Evolutionary conservation across 1,140 invertebrate genomes (phyloP).

Genomic region (Cardiocondyla obscurior): DNA sequence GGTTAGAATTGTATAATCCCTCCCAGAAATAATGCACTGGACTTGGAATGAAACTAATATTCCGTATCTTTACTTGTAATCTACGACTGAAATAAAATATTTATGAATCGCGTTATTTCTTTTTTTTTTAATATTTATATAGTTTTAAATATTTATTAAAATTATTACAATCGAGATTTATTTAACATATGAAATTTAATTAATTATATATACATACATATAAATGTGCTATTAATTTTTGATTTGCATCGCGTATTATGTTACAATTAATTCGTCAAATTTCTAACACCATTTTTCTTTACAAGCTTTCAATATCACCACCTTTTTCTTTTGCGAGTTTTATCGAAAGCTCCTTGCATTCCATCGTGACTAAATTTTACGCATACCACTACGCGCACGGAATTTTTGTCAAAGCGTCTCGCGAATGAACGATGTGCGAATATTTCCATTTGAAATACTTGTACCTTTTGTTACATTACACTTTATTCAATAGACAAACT

Average conservation of each 20-base stretch:
- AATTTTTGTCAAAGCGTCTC: slow-evolving; percentile 58
- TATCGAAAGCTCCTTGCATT: slow-evolving; percentile 30
- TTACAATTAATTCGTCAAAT: neutral
- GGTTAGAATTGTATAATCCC: slow-evolving; percentile 24
- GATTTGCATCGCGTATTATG: neutral
- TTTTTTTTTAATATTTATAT: neutral
- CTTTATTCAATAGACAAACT: slow-evolving; percentile 27
- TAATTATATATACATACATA: slow-evolving; percentile 8
- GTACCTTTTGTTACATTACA: slow-evolving; percentile 23
- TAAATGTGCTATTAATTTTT: neutral
- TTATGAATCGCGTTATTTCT: neutral
- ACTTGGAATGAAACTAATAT: slow-evolving; percentile 1
- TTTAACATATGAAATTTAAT: slow-evolving; percentile 1
- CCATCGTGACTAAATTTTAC: slow-evolving; percentile 31
- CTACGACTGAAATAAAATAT: neutral
- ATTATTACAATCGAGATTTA: neutral
- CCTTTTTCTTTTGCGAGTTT: slow-evolving; percentile 17
- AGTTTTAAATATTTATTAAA: slow-evolving; percentile 2
- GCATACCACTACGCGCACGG: slow-evolving; percentile 39
- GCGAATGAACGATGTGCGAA: slow-evolving; percentile 24
- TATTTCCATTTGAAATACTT: slow-evolving; percentile 45
- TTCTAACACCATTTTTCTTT: neutral
- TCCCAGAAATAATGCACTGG: neutral
- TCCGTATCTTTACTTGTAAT: neutral
- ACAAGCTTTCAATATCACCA: neutral